phyloP scores from a whole-genome alignment of 2,113 vertebrate genomes.

The Ctenomys sociabilis region DNA sequence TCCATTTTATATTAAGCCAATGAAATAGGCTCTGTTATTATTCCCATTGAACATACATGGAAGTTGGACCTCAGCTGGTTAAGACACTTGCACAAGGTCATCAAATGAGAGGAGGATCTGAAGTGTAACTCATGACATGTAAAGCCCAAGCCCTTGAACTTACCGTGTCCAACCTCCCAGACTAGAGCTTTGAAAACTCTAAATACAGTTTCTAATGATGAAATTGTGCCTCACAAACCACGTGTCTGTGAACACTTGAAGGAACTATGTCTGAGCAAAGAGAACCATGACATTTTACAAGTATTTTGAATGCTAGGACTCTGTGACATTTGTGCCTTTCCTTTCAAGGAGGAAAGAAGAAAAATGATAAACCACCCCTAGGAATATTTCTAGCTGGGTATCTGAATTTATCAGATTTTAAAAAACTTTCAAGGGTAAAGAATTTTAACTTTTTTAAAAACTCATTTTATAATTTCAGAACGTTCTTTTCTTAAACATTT shows the following conservation, averaged over 20 bases:
- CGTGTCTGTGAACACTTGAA: neutral
- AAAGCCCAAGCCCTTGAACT: neutral
- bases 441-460: neutral
- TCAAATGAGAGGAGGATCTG: neutral
- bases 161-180: neutral
- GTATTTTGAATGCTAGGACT: slow-evolving; percentile 3
- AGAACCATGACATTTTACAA: neutral
- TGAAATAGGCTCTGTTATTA: neutral
- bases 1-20: neutral
- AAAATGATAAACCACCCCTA: neutral
- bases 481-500: neutral
- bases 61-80: neutral
- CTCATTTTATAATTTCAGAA: slow-evolving; percentile 23
- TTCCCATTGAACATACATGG: neutral
- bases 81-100: neutral
- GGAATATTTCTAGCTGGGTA: neutral
- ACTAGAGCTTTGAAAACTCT: neutral
- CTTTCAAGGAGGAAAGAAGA: slow-evolving; percentile 13
- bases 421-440: neutral
- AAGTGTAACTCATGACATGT: neutral
- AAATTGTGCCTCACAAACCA: neutral
- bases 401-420: neutral
- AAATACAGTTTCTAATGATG: neutral
- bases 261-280: neutral
- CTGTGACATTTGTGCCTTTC: neutral